Evolutionary conservation across 2,113 vertebrate genomes (phyloP).

Genomic region (Thermophis baileyi): DNA sequence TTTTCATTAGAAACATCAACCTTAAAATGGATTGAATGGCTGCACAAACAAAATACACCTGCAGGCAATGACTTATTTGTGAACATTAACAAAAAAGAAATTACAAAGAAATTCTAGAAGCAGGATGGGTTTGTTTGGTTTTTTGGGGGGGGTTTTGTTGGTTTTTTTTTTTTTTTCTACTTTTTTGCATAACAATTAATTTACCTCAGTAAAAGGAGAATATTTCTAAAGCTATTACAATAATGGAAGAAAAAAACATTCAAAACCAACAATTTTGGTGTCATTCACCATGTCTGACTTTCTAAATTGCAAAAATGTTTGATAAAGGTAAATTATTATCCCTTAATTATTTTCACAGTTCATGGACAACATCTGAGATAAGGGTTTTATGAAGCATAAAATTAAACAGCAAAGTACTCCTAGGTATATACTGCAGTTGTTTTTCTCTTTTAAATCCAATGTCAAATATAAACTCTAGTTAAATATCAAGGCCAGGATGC

Average conservation of each 20-base stretch:
- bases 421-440: constrained; percentile 16
- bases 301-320: constrained; percentile 19
- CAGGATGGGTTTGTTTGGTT: too few species aligned
- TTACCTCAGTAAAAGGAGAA: constrained; percentile 1
- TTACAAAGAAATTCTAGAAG: background rate
- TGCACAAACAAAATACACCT: background rate
- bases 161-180: too few species aligned
- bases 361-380: constrained; percentile 17
- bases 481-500: constrained; percentile 12
- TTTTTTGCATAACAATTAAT: background rate
- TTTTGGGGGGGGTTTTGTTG: too few species aligned
- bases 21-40: background rate
- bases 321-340: constrained; percentile 27
- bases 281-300: constrained; percentile 10
- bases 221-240: constrained; percentile 1
- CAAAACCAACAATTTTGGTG: background rate
- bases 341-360: constrained; percentile 22
- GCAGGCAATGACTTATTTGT: background rate
- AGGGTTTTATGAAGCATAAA: constrained; percentile 37
- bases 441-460: constrained; percentile 27
- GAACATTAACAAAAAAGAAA: background rate
- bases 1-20: background rate
- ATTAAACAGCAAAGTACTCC: constrained; percentile 24
- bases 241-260: background rate
- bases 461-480: constrained; percentile 23